Conservation (phyloP, 2,113 vertebrate genomes). For the Physeter macrocephalus region DNA sequence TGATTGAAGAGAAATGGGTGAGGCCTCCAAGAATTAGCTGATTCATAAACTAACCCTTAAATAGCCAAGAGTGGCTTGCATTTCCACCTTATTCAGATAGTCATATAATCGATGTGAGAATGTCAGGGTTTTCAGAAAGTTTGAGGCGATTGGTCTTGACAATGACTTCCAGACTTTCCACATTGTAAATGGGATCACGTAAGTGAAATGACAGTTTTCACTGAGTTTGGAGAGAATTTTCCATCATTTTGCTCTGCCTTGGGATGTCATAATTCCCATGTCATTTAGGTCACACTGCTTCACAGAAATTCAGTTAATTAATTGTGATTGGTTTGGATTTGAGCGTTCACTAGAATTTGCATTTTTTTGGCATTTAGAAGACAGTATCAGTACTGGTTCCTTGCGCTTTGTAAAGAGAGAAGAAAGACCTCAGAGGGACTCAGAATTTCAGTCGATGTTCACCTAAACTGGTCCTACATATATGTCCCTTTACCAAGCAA, state of each 20-base stretch:
- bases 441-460: background rate
- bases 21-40: background rate
- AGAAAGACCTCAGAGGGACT: background rate
- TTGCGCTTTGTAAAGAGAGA: background rate
- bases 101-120: background rate
- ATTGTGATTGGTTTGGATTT: conserved; percentile 55
- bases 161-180: conserved; percentile 35
- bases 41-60: background rate
- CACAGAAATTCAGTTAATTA: conserved; percentile 60
- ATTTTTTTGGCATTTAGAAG: background rate
- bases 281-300: conserved; percentile 40
- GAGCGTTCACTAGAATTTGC: conserved; percentile 40
- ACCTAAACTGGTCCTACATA: background rate
- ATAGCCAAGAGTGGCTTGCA: background rate
- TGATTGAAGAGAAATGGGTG: background rate
- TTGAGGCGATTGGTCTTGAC: conserved; percentile 59
- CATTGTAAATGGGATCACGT: conserved; percentile 51
- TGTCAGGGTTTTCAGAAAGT: conserved; percentile 49
- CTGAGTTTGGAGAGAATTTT: conserved; percentile 20
- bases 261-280: conserved; percentile 30
- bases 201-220: conserved; percentile 60
- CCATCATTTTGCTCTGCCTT: conserved; percentile 39
- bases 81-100: background rate
- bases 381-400: background rate
- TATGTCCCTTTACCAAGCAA: background rate